Evolutionary conservation across 30 jellyfish, hydroid and myxozoan genomes (phyloP).

Genomic region (Clytia hemisphaerica): DNA sequence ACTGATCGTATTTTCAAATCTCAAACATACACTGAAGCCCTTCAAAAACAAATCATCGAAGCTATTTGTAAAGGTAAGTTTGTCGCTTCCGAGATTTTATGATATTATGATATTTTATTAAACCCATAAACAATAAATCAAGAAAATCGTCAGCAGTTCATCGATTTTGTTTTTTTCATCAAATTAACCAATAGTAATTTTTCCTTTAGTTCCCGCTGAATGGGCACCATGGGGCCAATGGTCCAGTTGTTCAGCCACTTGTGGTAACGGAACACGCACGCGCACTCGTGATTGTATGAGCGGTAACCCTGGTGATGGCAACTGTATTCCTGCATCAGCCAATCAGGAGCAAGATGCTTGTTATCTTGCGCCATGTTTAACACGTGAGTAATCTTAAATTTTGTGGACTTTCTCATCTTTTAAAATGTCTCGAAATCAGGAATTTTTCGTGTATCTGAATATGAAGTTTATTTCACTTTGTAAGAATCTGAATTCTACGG

Average conservation of each 20-base stretch:
- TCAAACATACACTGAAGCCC: slow-evolving; percentile 34
- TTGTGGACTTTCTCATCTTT: too few relatives aligned
- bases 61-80: slow-evolving; percentile 43
- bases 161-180: too few relatives aligned
- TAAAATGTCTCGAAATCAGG: too few relatives aligned
- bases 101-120: too few relatives aligned
- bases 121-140: too few relatives aligned
- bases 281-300: slow-evolving; percentile 67
- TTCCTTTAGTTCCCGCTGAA: slow-evolving; percentile 11
- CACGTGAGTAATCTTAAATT: too few relatives aligned
- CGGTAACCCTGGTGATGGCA: slow-evolving; percentile 57
- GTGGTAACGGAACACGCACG: slow-evolving; percentile 80
- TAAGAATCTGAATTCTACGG: too few relatives aligned
- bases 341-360: slow-evolving; percentile 33
- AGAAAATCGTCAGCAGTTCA: too few relatives aligned
- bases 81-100: too few relatives aligned
- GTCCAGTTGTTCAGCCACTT: slow-evolving; percentile 65
- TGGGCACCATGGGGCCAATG: slow-evolving; percentile 87
- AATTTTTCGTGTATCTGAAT: too few relatives aligned
- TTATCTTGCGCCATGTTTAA: slow-evolving; percentile 23
- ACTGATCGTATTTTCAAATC: slow-evolving; percentile 25
- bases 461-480: too few relatives aligned
- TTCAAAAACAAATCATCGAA: slow-evolving; percentile 17
- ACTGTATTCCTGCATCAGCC: slow-evolving; percentile 46
- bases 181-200: too few relatives aligned